These are phyloP conservation scores for Meloidogyne floridensis DNA, from an alignment of 1,140 invertebrate genomes.

Conservation along the genomic window DNA sequence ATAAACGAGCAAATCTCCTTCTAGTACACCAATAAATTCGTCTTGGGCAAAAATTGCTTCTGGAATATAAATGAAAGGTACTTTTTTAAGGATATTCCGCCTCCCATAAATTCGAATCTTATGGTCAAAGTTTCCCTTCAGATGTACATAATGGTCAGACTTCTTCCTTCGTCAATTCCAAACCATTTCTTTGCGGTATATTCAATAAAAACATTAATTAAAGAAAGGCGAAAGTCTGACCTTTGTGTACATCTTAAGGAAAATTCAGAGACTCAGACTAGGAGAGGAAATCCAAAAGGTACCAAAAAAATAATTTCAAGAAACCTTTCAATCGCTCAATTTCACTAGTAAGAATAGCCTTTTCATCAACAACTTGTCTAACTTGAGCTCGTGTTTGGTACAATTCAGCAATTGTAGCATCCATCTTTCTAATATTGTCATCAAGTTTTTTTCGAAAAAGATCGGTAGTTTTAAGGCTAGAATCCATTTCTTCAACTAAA, in stretches of 20 bases:
- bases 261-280: too few species aligned
- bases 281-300: too few species aligned
- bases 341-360: slow-evolving; percentile 48
- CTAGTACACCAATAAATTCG: slow-evolving; percentile 58
- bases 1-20: slow-evolving; percentile 62
- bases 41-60: slow-evolving; percentile 63
- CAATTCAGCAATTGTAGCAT: slow-evolving; percentile 52
- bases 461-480: slow-evolving; percentile 31
- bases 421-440: slow-evolving; percentile 33
- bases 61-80: slow-evolving; percentile 25
- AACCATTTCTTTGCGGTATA: too few species aligned
- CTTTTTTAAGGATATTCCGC: not conserved
- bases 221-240: too few species aligned
- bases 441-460: slow-evolving; percentile 48
- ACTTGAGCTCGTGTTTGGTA: slow-evolving; percentile 41
- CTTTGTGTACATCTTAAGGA: too few species aligned
- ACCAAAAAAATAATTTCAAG: not conserved
- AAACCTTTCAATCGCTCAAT: slow-evolving; percentile 60
- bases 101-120: too few species aligned
- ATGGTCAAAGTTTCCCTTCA: too few species aligned
- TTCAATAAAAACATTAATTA: too few species aligned
- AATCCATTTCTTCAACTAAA: slow-evolving; percentile 56
- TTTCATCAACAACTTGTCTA: slow-evolving; percentile 55
- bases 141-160: too few species aligned
- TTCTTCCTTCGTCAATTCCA: too few species aligned